Percentiles rank a stretch among this genome's conserved stretches.
phyloP scores from a whole-genome alignment of 2,888 invertebrate species.

The Diplolepis rosae region DNA sequence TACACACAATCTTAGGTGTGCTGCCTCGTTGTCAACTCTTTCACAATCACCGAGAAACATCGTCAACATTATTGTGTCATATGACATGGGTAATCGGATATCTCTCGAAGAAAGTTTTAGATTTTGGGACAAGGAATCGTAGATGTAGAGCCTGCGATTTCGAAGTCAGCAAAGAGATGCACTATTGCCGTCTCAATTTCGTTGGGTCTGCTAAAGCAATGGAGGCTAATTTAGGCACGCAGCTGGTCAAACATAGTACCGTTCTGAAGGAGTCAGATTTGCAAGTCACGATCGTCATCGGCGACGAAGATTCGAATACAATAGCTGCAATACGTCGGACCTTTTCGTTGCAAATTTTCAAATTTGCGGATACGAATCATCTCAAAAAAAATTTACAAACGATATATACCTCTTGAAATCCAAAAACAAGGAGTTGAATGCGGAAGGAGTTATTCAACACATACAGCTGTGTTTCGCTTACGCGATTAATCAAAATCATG shows the following conservation, averaged over 20 bases:
- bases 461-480: no score
- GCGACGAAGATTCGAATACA: background rate
- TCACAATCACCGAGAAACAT: constrained; percentile 34
- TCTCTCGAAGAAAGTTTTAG: constrained; percentile 52
- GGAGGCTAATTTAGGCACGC: background rate
- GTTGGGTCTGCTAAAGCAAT: background rate
- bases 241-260: background rate
- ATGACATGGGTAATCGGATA: constrained; percentile 57
- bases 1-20: no score
- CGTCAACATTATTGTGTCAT: constrained; percentile 54
- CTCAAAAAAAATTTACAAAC: no score
- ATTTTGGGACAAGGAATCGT: constrained; percentile 52
- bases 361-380: no score
- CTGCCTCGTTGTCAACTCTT: no score
- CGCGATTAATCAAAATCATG: no score
- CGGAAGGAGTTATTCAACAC: no score
- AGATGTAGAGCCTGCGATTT: constrained; percentile 50
- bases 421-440: no score
- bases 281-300: background rate
- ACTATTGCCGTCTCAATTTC: background rate
- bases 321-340: no score
- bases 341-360: no score
- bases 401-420: no score
- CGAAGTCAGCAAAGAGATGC: constrained; percentile 31
- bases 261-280: background rate